Evolutionary conservation across 37 sponge, comb jelly and placozoan genomes (phyloP).

Genomic region (Aphrocallistes beatrix): DNA sequence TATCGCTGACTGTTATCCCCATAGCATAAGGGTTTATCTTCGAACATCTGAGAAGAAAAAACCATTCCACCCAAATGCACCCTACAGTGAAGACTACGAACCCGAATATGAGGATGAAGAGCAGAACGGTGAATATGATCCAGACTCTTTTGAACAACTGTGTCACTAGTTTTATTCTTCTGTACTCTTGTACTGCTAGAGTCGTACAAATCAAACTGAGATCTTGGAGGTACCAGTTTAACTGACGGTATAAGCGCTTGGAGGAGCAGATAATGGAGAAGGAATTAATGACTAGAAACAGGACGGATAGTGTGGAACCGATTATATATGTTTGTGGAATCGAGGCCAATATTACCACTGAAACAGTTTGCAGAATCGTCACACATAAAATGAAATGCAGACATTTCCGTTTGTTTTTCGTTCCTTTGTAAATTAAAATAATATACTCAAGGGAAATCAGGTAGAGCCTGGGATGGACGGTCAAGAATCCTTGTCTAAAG

Average conservation of each 20-base stretch:
- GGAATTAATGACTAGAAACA: neutral
- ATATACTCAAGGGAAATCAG: too few species aligned
- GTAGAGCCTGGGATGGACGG: too few species aligned
- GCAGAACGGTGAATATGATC: neutral
- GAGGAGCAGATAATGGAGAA: neutral
- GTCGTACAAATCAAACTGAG: neutral
- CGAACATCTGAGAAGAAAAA: neutral
- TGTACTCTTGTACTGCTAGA: neutral
- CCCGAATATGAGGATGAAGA: neutral
- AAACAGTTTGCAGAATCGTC: too few species aligned
- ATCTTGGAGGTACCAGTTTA: neutral
- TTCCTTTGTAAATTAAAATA: too few species aligned
- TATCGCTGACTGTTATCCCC: neutral
- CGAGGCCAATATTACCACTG: too few species aligned
- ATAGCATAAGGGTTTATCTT: neutral
- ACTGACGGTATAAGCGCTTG: neutral
- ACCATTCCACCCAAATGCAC: neutral
- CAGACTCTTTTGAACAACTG: neutral
- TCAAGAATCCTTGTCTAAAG: too few species aligned
- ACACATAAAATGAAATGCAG: too few species aligned
- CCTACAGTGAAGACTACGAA: neutral
- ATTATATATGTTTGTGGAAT: constrained; percentile 4
- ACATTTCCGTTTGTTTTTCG: too few species aligned
- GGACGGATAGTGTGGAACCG: neutral
- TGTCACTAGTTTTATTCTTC: neutral